These are phyloP conservation scores for Lepidochrysops patricia DNA, from an alignment of 2,888 invertebrate genomes.

Conservation along the genomic window DNA sequence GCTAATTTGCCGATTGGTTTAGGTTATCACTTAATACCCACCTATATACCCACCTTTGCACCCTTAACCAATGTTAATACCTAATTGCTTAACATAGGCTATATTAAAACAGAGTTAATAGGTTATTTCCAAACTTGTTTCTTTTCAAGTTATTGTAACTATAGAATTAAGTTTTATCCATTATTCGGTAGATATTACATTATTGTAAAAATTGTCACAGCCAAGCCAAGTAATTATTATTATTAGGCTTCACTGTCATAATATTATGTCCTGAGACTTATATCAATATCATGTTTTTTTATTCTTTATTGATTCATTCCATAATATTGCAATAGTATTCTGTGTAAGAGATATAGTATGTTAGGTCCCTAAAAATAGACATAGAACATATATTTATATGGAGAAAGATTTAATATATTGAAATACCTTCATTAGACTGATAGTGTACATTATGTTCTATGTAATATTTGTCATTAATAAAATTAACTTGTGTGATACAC, in stretches of 20 bases:
- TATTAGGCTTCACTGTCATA: too few species aligned
- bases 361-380: conserved; percentile 25
- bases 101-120: background rate
- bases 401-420: conserved; percentile 47
- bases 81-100: background rate
- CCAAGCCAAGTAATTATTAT: too few species aligned
- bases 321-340: background rate
- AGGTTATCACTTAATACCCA: background rate
- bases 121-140: background rate
- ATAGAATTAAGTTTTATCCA: background rate
- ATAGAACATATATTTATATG: conserved; percentile 39
- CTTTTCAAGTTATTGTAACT: background rate
- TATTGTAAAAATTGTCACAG: background rate
- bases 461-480: conserved; percentile 33
- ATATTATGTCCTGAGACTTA: too few species aligned
- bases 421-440: conserved; percentile 45
- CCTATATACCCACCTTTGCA: background rate
- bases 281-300: too few species aligned
- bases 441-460: conserved; percentile 31
- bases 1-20: background rate
- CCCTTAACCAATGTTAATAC: background rate
- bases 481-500: conserved; percentile 34
- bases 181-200: background rate
- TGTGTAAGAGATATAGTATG: conserved; percentile 6
- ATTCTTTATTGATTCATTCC: background rate